Base-by-base conservation (phyloP, 2,113 vertebrate genomes). In the Calidris pugnax region DNA sequence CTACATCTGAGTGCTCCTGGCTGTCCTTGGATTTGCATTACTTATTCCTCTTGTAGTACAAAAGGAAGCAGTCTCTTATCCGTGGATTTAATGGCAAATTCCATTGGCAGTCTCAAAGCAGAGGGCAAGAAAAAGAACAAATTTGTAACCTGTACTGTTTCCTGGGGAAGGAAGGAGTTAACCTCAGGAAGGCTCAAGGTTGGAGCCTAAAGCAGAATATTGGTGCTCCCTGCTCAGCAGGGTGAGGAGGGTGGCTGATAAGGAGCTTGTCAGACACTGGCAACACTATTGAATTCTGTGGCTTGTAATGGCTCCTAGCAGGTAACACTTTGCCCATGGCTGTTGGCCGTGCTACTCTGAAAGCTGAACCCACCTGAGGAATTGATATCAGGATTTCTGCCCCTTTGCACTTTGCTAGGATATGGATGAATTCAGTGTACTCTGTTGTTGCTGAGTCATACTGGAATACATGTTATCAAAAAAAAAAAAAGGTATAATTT, bases 331-430 rank as follows among this genome's bases (percentile, higher is more conserved):
- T 63, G 57, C 66, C 66, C 74, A 18, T 76, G 3, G 0, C 12
- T 33, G 37, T 12, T 68, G 56, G 13, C 60, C 56, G 53, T 27
- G 17, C 33, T 56, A 39, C 53, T 69, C 35, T 67, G 68, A 92
- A 94, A 91, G 66, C 35, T 62, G 71, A 87, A 86, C 0, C 0
- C 45, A 33, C 33, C 0, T 0, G 33, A 69, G 62, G 68, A 83
- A 45, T 15, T 41, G 23, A 4, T 91, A 59, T 7, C 66, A 89
- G 53, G 22, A 79, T 51, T 93, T 92, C 57, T 87, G 48, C 53
- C 86, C 66, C 41, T 83, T 92, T 85, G 64, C 37, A 68, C 76
- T 82, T 81, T 62, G 37, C 33, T 76, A 63, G 22, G 48, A 59
- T 51, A 57, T 24, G 24, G 56, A 33, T 67, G 87, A 87, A 51